Percentiles rank a stretch among this genome's conserved stretches.
phyloP scores from a whole-genome alignment of 2,113 vertebrate genomes.

The Heteronetta atricapilla region DNA sequence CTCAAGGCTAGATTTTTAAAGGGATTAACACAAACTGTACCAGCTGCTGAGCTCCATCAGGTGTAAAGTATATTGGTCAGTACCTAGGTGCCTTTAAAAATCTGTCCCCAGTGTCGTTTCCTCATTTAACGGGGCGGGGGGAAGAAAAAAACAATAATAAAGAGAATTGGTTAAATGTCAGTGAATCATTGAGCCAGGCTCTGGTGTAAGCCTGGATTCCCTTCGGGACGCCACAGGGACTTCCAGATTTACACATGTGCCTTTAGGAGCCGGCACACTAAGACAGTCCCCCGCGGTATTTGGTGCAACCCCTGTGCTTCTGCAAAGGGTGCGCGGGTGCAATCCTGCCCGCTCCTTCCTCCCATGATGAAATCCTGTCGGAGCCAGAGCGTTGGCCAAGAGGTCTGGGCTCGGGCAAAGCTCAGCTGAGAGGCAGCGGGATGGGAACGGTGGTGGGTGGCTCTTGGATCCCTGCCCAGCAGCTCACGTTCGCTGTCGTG shows the following conservation, averaged over 20 bases:
- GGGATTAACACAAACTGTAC: neutral
- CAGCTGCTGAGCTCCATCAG: neutral
- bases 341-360: neutral
- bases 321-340: neutral
- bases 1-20: neutral
- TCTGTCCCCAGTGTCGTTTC: neutral
- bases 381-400: neutral
- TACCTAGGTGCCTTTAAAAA: conserved; percentile 9
- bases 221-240: neutral
- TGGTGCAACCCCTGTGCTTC: accelerated
- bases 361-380: neutral
- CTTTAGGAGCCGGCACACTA: neutral
- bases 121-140: neutral
- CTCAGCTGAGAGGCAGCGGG: neutral
- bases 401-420: neutral
- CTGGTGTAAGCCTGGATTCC: neutral
- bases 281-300: neutral
- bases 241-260: neutral
- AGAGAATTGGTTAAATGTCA: neutral
- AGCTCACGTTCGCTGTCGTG: neutral
- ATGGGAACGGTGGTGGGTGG: neutral
- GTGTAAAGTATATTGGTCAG: neutral
- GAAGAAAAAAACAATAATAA: neutral
- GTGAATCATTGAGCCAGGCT: neutral
- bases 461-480: neutral